Evolutionary conservation across 92 coral and sea anemone genomes (phyloP), one percentile per base, ranked within the genome.

Genomic region (Blastomussa wellsi): DNA sequence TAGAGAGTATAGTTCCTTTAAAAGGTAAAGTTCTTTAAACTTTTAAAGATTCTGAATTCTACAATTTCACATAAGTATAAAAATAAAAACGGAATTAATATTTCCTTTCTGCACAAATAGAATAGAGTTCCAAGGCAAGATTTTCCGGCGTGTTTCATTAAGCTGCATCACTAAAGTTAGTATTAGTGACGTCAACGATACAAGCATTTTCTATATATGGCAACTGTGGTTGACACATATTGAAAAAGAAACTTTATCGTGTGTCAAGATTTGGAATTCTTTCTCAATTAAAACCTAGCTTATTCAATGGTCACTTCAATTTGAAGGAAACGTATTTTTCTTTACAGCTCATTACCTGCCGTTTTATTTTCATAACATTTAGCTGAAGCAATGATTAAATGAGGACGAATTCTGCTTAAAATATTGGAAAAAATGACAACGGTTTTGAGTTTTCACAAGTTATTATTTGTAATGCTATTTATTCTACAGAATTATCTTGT

Each of bases 141-240:
- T 47, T 42, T 65, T 20, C 75, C 37, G 26, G 72, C 57, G 12
- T 32, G 44, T 79, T 39, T 64, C 73, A 32, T 79, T 67, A 67
- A 75, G 72, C 84, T 44, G 47, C 60, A 67, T 32, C 49, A 4
- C 53, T 32, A 39, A 22, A 60, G 57, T 60, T 72, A 31, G 74
- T 64, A 68, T 47, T 62, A 14, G 20, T 80, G 84, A 80, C 84
- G 84, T 80, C 76, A 80, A 33, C 33, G 44, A 67, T 22, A 31
- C 68, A 42, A 39, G 66, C 75, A 80, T n/a, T 14, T 73, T 29
- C 60, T 80, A 47, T 80, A 66, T 80, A 51, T 33, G 84, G 76
- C 28, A 66, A 20, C 64, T 11, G 20, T 10, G 47, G 36, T 38
- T 33, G 33, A 80, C 67, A 80, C 71, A 66, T 41, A 31, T 66